These are phyloP conservation scores for Sinodicranocentrus sp. DNA, from an alignment of 2,888 invertebrate species.

Conservation along the genomic window DNA sequence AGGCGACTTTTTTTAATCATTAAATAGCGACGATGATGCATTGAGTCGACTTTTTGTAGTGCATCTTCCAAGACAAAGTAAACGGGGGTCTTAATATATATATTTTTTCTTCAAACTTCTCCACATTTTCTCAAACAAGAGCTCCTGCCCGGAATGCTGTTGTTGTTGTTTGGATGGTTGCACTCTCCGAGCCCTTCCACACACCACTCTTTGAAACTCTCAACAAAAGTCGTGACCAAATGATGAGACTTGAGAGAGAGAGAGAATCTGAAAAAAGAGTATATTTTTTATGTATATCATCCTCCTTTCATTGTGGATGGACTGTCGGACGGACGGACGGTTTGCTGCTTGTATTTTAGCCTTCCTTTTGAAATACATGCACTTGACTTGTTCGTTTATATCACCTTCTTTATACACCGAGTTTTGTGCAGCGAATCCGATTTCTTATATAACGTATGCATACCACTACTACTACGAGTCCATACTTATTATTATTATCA, in stretches of 20 bases:
- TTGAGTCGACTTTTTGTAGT: slow-evolving; percentile 20
- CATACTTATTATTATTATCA: slow-evolving; percentile 29
- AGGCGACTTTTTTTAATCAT: slow-evolving; percentile 45
- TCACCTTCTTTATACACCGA: no score
- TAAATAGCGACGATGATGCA: slow-evolving; percentile 47
- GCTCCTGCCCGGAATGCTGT: slow-evolving; percentile 21
- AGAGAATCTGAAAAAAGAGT: slow-evolving; percentile 16
- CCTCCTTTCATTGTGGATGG: slow-evolving; percentile 16
- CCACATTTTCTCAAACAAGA: slow-evolving; percentile 2
- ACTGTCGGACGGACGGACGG: slow-evolving; percentile 19
- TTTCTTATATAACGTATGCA: no score
- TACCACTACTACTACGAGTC: no score
- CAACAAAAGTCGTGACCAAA: slow-evolving; percentile 72
- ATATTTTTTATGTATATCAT: slow-evolving; percentile 7
- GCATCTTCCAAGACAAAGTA: slow-evolving; percentile 8
- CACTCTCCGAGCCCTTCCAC: background rate
- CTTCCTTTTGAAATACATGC: no score
- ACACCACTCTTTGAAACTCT: background rate
- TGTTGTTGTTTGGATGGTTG: slow-evolving; percentile 18
- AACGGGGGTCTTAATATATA: slow-evolving; percentile 4
- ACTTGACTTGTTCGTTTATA: background rate
- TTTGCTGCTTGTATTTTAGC: slow-evolving; percentile 1
- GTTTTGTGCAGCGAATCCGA: no score
- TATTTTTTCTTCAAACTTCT: background rate
- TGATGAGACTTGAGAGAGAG: slow-evolving; percentile 61